Evolutionary conservation across 2,888 invertebrate species (phyloP).

Genomic region (Drosophila diplacantha): DNA sequence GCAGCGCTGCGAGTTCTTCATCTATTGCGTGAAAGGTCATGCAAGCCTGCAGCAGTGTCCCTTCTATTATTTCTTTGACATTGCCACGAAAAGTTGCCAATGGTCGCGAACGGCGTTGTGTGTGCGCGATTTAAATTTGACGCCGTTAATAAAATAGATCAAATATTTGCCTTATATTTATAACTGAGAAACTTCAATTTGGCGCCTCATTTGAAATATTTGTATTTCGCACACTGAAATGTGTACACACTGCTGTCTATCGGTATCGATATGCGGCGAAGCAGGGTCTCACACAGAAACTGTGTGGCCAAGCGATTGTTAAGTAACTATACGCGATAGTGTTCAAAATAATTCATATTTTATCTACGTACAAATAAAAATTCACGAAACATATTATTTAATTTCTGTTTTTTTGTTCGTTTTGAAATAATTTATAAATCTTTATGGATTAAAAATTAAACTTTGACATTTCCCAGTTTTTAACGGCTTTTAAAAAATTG

Average conservation of each 20-base stretch:
- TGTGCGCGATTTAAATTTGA: slow-evolving; percentile 64
- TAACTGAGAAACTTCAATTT: not conserved
- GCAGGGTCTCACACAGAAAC: not conserved
- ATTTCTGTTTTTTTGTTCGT: too few species aligned
- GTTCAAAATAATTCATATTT: not conserved
- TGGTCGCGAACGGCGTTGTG: slow-evolving; percentile 72
- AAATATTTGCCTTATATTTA: not conserved
- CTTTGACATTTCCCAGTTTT: not conserved
- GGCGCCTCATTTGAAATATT: not conserved
- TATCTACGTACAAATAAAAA: too few species aligned
- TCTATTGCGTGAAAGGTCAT: slow-evolving; percentile 75
- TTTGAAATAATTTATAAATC: too few species aligned
- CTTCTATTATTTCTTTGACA: slow-evolving; percentile 75
- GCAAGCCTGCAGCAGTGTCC: slow-evolving; percentile 76
- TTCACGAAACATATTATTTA: too few species aligned
- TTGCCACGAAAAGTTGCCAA: slow-evolving; percentile 68
- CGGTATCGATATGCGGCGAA: not conserved
- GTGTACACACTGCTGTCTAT: slow-evolving; percentile 6
- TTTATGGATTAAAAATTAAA: not conserved
- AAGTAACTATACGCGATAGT: not conserved
- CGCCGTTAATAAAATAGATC: slow-evolving; percentile 31
- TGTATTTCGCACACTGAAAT: too few species aligned
- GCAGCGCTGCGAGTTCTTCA: slow-evolving; percentile 74
- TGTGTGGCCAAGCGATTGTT: not conserved
- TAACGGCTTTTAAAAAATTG: not conserved